Conservation (phyloP, 2,797 vertebrate species). For the Valencia hispanica region DNA sequence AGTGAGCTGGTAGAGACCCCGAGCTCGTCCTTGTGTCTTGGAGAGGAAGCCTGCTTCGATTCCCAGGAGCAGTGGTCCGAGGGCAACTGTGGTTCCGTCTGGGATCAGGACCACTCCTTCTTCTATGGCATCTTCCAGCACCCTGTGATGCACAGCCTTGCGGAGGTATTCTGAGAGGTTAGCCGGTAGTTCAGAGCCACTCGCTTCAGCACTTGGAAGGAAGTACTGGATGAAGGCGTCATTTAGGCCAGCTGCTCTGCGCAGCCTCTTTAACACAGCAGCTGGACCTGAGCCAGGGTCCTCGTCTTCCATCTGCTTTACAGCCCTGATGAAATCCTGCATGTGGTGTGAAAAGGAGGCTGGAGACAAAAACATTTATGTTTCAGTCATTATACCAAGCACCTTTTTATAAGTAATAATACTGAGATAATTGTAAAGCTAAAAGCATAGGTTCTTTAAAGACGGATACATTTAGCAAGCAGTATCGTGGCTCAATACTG, state of each 20-base stretch:
- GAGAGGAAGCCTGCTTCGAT: constrained; percentile 79
- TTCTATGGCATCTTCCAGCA: constrained; percentile 62
- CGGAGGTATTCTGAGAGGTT: constrained; percentile 59
- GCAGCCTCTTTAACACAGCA: constrained; percentile 56
- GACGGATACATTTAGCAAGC: neutral
- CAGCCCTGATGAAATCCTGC: constrained; percentile 74
- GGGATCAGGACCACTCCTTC: constrained; percentile 82
- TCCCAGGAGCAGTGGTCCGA: constrained; percentile 82
- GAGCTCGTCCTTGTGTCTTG: neutral
- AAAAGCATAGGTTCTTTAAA: neutral
- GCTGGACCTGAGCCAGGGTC: constrained; percentile 17
- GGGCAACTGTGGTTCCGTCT: constrained; percentile 87
- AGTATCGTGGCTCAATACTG: neutral
- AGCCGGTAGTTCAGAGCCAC: constrained; percentile 23
- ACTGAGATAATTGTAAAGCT: neutral
- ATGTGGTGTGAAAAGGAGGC: constrained; percentile 68
- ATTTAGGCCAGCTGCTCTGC: constrained; percentile 49
- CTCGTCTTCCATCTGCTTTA: constrained; percentile 73
- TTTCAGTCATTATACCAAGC: neutral
- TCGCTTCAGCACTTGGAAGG: constrained; percentile 40
- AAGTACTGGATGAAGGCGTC: constrained; percentile 55
- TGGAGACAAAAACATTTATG: constrained; percentile 23
- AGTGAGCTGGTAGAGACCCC: constrained; percentile 70
- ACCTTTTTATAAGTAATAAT: neutral
- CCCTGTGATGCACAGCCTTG: constrained; percentile 56